Percentiles rank a stretch among this genome's conserved stretches.
Conservation (phyloP, 2,113 vertebrate species). For the Thamnaconus septentrionalis region DNA sequence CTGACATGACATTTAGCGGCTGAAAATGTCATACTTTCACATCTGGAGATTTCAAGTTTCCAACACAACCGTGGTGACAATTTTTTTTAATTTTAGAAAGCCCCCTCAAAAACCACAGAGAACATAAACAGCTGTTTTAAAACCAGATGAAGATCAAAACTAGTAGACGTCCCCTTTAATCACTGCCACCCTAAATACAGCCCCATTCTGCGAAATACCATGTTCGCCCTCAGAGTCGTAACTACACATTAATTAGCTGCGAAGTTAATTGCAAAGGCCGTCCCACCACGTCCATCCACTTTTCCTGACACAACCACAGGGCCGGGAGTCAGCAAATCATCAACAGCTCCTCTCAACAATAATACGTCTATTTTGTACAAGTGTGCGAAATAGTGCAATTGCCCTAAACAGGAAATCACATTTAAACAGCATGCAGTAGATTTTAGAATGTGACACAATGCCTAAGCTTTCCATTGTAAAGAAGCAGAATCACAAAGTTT, state of each 20-base stretch:
- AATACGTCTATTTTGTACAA: no score
- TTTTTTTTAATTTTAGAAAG: neutral
- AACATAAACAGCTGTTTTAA: neutral
- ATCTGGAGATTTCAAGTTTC: neutral
- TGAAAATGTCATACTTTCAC: neutral
- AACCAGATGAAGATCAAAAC: neutral
- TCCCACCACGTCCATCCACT: neutral
- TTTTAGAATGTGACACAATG: no score
- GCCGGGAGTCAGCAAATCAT: no score
- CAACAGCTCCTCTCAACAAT: no score
- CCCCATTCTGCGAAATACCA: constrained; percentile 3
- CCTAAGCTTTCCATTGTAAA: no score
- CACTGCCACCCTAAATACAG: neutral
- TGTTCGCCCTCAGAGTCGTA: constrained; percentile 15
- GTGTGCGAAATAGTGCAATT: no score
- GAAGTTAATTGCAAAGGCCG: constrained; percentile 4
- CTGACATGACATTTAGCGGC: neutral
- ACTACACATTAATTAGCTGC: constrained; percentile 35
- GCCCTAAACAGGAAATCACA: no score
- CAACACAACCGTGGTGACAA: neutral
- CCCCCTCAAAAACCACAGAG: neutral
- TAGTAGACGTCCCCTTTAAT: constrained; percentile 7
- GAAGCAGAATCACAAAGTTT: no score
- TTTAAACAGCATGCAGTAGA: no score
- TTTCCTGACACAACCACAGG: neutral